Evolutionary conservation across 1,140 invertebrate species (phyloP), one percentile per base, ranked within the genome.

Genomic region (Drosophila auraria): DNA sequence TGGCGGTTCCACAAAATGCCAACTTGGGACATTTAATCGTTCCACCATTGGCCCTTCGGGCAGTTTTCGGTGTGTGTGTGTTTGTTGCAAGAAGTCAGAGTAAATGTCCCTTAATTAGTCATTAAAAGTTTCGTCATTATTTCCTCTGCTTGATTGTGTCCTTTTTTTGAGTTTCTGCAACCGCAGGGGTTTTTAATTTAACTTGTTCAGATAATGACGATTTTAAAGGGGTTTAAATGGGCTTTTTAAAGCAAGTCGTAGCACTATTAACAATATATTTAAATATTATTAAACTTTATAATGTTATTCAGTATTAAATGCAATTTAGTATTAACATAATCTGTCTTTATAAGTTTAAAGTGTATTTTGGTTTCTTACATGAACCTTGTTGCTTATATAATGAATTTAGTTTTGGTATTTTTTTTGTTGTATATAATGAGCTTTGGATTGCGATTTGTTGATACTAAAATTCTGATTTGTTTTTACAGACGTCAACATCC

Each of bases 101-200:
- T 27, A 56, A 62, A 79, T 73, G 57, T 51, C 36, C 50, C 65
- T 71, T 87, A 87, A 87, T 87, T 82, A 83, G 79, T 82, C 78
- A 83, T 87, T 83, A 83, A 87, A 87, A 83, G 72, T 83, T 83
- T 77, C 14, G 47, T 57, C 65, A 84, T 83, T 83, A 84, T 84
- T 62, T 80, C 51, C 53, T 14, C 57, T 33, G 49, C 54, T 54
- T 44, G 51, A 75, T 80, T 68, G 66, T 72, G 17, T 14, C 45
- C 38, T 47, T 36, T 69, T 42, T 56, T 50, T 47, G 30, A 12
- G 25, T 23, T 56, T 44, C 17, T 45, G 51, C 51, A 15, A 40
- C 66, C 73, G 27, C 50, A 49, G 82, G 77, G 63, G 45, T 30
- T 65, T 77, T 60, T 42, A 44, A 45, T 50, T 77, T 25, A 58